phyloP scores from a whole-genome alignment of 64 coral and sea anemone species.

The Montipora cactus region DNA sequence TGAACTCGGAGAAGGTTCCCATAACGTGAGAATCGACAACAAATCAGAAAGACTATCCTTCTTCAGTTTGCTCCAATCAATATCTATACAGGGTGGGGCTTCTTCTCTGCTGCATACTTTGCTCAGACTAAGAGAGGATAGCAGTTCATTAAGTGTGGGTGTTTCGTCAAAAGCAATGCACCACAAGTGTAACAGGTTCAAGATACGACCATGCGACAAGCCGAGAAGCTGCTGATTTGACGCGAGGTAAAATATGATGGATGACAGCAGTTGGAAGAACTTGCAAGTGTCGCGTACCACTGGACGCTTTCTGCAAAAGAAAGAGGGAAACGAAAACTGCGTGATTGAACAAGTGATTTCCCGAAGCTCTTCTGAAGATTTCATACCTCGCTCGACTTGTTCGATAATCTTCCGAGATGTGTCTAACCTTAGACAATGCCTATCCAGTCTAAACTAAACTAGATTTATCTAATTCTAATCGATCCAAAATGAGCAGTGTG shows the following conservation, averaged over 20 bases:
- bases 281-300: background rate
- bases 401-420: too few relatives aligned
- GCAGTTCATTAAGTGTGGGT: background rate
- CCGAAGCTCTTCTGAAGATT: too few relatives aligned
- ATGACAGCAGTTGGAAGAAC: constrained; percentile 12
- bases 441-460: too few relatives aligned
- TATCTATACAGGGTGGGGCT: background rate
- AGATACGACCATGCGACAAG: constrained; percentile 8
- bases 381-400: too few relatives aligned
- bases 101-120: background rate
- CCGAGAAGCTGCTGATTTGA: constrained; percentile 4
- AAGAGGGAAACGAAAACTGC: background rate
- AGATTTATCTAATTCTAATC: too few relatives aligned
- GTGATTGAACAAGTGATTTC: too few relatives aligned
- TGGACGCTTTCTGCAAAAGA: background rate
- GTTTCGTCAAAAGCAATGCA: constrained; percentile 25
- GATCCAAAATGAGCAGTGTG: too few relatives aligned
- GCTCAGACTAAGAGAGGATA: background rate
- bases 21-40: background rate
- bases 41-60: constrained; percentile 13
- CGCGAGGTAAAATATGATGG: background rate
- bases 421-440: too few relatives aligned
- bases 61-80: background rate
- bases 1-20: background rate
- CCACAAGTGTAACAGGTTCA: constrained; percentile 26